Conservation (phyloP, 2,797 vertebrate species). For the Sandelia bainsii region DNA sequence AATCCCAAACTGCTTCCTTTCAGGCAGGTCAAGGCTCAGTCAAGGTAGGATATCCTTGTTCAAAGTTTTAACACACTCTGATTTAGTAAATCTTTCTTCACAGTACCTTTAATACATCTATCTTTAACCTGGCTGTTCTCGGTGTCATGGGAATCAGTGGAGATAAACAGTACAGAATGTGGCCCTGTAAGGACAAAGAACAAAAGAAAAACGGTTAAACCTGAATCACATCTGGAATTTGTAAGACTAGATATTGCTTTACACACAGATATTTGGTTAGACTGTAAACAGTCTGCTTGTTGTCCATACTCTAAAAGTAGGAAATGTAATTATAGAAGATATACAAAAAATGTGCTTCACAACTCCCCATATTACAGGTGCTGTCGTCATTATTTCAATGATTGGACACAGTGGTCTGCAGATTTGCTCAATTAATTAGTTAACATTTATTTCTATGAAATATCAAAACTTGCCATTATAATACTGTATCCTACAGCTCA, state of each 20-base stretch:
- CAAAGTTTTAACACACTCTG: constrained; percentile 17
- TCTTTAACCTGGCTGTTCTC: constrained; percentile 21
- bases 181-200: not conserved
- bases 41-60: constrained; percentile 12
- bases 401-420: too few species aligned
- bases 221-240: not conserved
- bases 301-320: not conserved
- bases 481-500: too few species aligned
- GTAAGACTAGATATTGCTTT: not conserved
- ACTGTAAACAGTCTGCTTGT: not conserved
- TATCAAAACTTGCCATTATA: too few species aligned
- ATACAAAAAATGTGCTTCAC: not conserved
- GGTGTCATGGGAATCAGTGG: not conserved
- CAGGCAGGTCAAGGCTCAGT: constrained; percentile 1
- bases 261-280: not conserved
- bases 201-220: not conserved
- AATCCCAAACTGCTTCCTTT: constrained; percentile 31
- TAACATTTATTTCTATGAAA: too few species aligned
- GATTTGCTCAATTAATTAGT: too few species aligned
- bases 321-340: not conserved
- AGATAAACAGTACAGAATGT: not conserved
- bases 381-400: too few species aligned
- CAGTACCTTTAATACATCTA: not conserved
- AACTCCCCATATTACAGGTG: not conserved
- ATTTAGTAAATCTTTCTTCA: constrained; percentile 23